A percentile compares a stretch with the other conserved stretches of the same genome.
Conservation (phyloP, 2,113 vertebrate genomes). For the Hippoglossus stenolepis region DNA sequence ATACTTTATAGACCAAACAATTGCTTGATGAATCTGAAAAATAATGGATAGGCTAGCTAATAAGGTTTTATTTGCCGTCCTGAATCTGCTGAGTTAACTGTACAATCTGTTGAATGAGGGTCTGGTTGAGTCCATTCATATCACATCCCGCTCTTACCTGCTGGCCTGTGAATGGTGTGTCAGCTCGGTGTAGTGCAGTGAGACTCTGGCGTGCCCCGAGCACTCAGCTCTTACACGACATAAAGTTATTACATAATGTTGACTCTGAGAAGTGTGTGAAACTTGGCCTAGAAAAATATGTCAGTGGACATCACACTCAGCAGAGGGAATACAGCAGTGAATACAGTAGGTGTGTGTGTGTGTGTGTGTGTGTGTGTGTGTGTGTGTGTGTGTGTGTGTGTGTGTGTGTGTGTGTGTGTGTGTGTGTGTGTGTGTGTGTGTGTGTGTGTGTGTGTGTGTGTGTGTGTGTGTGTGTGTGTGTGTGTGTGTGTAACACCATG, state of each 20-base stretch:
- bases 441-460: not conserved
- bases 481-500: not conserved
- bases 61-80: no score
- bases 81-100: not conserved
- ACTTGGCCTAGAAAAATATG: slow-evolving; percentile 11
- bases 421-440: not conserved
- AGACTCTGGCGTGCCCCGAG: not conserved
- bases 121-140: not conserved
- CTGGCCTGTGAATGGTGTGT: slow-evolving; percentile 1
- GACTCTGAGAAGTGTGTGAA: not conserved
- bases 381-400: not conserved
- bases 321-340: not conserved
- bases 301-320: slow-evolving; percentile 7
- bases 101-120: no score
- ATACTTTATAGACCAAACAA: no score
- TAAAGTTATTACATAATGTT: slow-evolving; percentile 18
- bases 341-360: not conserved
- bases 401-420: not conserved
- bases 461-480: not conserved
- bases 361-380: slow-evolving; percentile 1
- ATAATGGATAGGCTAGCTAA: no score
- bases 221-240: not conserved
- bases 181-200: not conserved
- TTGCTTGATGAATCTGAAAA: no score
- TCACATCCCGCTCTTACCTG: not conserved